phyloP scores from a whole-genome alignment of 2,113 vertebrate species.

The Larimichthys crocea region DNA sequence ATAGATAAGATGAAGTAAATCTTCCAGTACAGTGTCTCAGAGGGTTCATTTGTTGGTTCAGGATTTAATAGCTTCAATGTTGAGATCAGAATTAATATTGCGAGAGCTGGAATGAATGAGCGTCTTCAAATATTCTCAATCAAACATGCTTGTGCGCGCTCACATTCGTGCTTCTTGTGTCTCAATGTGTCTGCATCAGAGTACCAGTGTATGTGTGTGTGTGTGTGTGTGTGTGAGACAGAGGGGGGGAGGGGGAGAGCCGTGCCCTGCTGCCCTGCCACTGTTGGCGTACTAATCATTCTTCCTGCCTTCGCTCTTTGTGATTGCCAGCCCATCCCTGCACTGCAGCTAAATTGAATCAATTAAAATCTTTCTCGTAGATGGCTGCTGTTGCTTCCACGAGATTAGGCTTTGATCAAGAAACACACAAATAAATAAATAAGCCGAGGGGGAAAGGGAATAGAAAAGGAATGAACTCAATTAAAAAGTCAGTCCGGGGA shows the following conservation, averaged over 20 bases:
- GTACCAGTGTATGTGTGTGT: not conserved
- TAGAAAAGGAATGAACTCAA: constrained; percentile 74
- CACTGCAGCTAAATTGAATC: constrained; percentile 81
- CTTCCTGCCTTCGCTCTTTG: constrained; percentile 67
- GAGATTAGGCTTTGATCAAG: constrained; percentile 77
- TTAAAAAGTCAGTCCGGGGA: constrained; percentile 51
- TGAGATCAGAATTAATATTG: not conserved
- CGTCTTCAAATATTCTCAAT: not conserved
- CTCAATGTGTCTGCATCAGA: not conserved
- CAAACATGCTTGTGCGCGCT: not conserved
- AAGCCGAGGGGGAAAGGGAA: constrained; percentile 42
- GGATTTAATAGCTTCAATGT: not conserved
- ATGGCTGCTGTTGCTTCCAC: constrained; percentile 72
- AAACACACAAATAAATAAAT: constrained; percentile 71
- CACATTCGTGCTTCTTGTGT: not conserved
- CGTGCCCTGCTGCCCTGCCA: constrained; percentile 38
- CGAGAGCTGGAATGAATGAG: not conserved
- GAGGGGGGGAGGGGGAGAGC: not conserved
- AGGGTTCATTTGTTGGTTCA: not conserved
- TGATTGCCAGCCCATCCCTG: constrained; percentile 69
- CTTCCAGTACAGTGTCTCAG: not conserved
- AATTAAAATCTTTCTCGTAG: constrained; percentile 78
- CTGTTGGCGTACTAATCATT: constrained; percentile 73
- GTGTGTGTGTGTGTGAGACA: constrained; percentile 2
- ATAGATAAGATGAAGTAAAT: not conserved